Evolutionary conservation across 2,888 invertebrate genomes (phyloP).

Genomic region (Thereva unica): DNA sequence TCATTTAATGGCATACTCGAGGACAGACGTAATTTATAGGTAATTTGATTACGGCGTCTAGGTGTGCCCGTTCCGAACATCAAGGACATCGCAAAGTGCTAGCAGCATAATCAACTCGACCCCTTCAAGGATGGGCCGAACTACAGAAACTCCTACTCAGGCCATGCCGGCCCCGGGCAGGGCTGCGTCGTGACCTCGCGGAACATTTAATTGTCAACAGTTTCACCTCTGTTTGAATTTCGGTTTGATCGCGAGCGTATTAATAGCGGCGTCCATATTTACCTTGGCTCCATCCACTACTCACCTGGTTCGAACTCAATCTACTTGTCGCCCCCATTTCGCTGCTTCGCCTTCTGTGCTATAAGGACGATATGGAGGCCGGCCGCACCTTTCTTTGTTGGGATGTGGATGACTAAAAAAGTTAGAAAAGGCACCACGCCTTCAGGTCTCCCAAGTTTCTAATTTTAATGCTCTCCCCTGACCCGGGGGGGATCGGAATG

Average conservation of each 20-base stretch:
- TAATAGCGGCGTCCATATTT: neutral
- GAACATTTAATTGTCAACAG: conserved; percentile 29
- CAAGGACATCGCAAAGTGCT: conserved; percentile 15
- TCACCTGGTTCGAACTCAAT: too few relatives aligned
- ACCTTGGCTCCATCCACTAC: neutral
- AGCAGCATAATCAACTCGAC: conserved; percentile 4
- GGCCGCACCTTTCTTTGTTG: conserved; percentile 31
- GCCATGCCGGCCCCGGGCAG: neutral
- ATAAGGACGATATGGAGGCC: too few relatives aligned
- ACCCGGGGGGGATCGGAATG: neutral
- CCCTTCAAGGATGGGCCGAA: conserved; percentile 20
- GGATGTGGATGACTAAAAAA: conserved; percentile 16
- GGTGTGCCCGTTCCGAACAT: conserved; percentile 26
- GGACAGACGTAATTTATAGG: conserved; percentile 34
- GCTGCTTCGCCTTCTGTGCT: too few relatives aligned
- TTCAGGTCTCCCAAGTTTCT: conserved; percentile 10
- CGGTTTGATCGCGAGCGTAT: conserved; percentile 1
- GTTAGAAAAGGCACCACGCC: conserved; percentile 4
- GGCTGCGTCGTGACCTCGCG: too few relatives aligned
- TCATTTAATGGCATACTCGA: conserved; percentile 19
- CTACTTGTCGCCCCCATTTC: too few relatives aligned
- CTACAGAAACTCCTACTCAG: too few relatives aligned
- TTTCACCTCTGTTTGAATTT: conserved; percentile 34
- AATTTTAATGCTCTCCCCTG: neutral
- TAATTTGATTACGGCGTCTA: conserved; percentile 33